phyloP scores from a whole-genome alignment of 2,797 vertebrate species.

The Tamandua tetradactyla region DNA sequence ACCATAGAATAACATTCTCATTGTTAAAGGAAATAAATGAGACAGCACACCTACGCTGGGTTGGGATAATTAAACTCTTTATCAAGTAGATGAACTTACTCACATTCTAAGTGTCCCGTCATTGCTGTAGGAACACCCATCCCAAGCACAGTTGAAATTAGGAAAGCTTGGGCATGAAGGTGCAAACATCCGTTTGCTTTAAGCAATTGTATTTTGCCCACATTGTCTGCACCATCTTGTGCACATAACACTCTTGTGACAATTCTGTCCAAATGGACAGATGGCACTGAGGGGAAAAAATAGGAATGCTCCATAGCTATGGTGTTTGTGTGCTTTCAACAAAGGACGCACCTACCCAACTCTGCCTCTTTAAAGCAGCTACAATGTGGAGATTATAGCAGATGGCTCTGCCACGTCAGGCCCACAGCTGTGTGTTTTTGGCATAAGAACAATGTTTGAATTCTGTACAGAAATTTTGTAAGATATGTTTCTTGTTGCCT shows the following conservation, averaged over 20 bases:
- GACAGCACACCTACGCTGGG: neutral
- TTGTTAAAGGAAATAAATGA: neutral
- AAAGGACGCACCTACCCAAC: conserved; percentile 63
- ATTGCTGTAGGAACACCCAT: neutral
- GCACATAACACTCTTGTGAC: neutral
- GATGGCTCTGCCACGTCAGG: conserved; percentile 66
- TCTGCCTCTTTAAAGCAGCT: neutral
- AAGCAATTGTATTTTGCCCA: conserved; percentile 69
- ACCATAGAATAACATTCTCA: neutral
- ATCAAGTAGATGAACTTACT: neutral
- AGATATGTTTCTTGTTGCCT: conserved; percentile 79
- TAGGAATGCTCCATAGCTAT: neutral
- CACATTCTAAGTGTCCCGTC: neutral
- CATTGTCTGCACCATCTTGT: conserved; percentile 55
- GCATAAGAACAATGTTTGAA: conserved; percentile 74
- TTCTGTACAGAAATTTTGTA: conserved; percentile 73
- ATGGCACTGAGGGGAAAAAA: neutral
- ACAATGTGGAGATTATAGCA: neutral
- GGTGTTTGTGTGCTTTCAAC: conserved; percentile 58
- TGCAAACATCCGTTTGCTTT: conserved; percentile 48
- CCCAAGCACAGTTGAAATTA: neutral
- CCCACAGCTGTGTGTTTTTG: conserved; percentile 75
- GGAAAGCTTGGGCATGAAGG: neutral
- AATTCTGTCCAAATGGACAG: conserved; percentile 70
- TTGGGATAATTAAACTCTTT: neutral